Conservation (phyloP, 1,140 invertebrate species). For the Micrasema longulum region DNA sequence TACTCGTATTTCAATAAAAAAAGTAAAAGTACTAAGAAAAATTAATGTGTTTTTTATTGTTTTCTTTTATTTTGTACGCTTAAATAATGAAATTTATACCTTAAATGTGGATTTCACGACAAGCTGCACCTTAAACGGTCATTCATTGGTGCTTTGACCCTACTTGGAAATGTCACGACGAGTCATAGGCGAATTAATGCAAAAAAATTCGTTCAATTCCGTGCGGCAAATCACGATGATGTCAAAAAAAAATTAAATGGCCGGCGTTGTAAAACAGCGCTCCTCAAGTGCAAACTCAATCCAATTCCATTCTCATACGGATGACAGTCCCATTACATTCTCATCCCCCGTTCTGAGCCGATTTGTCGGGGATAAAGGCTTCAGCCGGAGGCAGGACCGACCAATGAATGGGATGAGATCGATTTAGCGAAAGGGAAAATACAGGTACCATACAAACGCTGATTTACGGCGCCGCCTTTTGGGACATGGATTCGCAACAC, state of each 20-base stretch:
- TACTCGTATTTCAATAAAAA: too few species aligned
- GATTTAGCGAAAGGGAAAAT: conserved; percentile 36
- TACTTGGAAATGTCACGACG: not conserved
- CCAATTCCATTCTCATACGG: conserved; percentile 12
- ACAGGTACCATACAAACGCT: conserved; percentile 21
- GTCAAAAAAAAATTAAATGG: not conserved
- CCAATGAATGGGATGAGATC: conserved; percentile 5
- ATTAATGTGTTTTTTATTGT: too few species aligned
- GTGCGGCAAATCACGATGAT: not conserved
- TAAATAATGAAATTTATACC: too few species aligned
- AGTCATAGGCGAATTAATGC: not conserved
- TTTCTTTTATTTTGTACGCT: too few species aligned
- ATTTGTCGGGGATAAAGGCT: conserved; percentile 11
- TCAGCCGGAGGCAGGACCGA: conserved; percentile 8
- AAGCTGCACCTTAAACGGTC: not conserved
- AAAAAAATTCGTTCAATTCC: not conserved
- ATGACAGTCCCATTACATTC: conserved; percentile 29
- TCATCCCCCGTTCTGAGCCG: not conserved
- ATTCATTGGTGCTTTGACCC: too few species aligned
- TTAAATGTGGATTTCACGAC: not conserved
- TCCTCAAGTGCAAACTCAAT: conserved; percentile 14
- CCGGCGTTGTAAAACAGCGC: not conserved
- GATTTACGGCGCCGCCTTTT: conserved; percentile 25
- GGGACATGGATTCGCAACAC: conserved; percentile 14
- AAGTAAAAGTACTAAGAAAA: too few species aligned